Base-by-base conservation (phyloP, 2,888 invertebrate genomes). In the Dermolepida albohirtum region DNA sequence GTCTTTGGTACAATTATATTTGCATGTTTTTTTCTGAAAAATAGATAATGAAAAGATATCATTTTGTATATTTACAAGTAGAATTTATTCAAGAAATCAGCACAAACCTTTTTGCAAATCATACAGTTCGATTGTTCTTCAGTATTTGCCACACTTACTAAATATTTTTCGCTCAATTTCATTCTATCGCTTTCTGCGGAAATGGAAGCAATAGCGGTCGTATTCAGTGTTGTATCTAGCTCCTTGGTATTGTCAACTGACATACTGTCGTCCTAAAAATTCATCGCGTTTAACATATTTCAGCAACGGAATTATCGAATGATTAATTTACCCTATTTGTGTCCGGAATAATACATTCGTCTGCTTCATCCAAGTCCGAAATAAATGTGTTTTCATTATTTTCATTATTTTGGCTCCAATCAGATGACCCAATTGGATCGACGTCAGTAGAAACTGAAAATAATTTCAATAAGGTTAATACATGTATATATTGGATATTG, bases 321-420 rank as follows among this genome's bases (percentile, higher is more conserved):
- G 6, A 10, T 6, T 10, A 5, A 14, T 11, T 14, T 47, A 62
- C 59, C 34, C 39, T 62, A 16, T 34, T 62, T 16, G 59, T 34
- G 76, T 91, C 91, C 0, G 91, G 91, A 70, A 91, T 85, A 5
- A 91, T 85, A 69, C 90, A 91, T 29, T 69, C 66, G 6, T 62
- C 66, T 5, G 64, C 57, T 39, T 68, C 68, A 27, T 69, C 69
- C 11, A 39, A 50, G 40, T 68, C 68, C 16, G 62, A 52, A 2
- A 41, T 41, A 6, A 50, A 57, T 11, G 63, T 55, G 16, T 47
- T 47, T 41, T 68, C 63, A n/a, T 80, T 80, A 47, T 81, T 14
- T 81, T 16, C 77, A 71, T 68, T 67, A 39, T 62, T 49, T 51
- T 74, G 72, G 22, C 74, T 74, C 74, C 73, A 69, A 44, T 72